These are phyloP conservation scores for Neostethus bicornis DNA, from an alignment of 2,797 vertebrate genomes.

Conservation along the genomic window DNA sequence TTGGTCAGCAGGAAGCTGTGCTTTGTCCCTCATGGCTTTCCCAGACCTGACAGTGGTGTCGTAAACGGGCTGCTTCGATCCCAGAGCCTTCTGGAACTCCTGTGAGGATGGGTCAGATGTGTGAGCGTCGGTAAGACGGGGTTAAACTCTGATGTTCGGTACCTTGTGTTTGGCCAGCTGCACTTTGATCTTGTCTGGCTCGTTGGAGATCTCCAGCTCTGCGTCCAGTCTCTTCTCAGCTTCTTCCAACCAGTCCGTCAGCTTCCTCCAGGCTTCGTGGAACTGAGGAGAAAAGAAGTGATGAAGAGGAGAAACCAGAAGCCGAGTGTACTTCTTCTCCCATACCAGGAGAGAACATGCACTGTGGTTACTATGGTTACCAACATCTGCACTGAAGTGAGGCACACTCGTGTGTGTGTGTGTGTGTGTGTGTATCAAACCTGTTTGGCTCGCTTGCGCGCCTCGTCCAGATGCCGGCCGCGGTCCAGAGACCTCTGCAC, in stretches of 20 bases:
- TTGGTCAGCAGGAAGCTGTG: conserved; percentile 87
- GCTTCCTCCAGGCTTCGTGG: conserved; percentile 97
- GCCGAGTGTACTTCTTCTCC: too few relatives aligned
- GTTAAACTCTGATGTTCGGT: rapidly evolving
- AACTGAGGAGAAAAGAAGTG: conserved; percentile 82
- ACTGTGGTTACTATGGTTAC: too few relatives aligned
- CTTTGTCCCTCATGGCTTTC: conserved; percentile 93
- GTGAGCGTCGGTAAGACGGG: neutral
- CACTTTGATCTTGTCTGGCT: conserved; percentile 98
- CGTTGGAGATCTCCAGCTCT: conserved; percentile 97
- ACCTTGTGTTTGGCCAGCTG: conserved; percentile 98
- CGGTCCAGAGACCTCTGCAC: conserved; percentile 96
- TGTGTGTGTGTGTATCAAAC: too few relatives aligned
- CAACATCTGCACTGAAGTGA: too few relatives aligned
- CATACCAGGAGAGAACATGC: too few relatives aligned
- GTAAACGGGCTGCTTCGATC: conserved; percentile 97
- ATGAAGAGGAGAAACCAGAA: too few relatives aligned
- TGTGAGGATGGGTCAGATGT: conserved; percentile 45
- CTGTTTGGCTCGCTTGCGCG: conserved; percentile 97
- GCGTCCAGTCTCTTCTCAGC: conserved; percentile 95
- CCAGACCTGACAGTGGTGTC: conserved; percentile 97
- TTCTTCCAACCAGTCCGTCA: conserved; percentile 96
- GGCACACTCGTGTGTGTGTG: too few relatives aligned
- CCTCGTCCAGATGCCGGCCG: conserved; percentile 92
- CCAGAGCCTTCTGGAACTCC: conserved; percentile 98